These are phyloP conservation scores for Hoplodrina ambigua DNA, from an alignment of 2,888 invertebrate species.

Conservation along the genomic window DNA sequence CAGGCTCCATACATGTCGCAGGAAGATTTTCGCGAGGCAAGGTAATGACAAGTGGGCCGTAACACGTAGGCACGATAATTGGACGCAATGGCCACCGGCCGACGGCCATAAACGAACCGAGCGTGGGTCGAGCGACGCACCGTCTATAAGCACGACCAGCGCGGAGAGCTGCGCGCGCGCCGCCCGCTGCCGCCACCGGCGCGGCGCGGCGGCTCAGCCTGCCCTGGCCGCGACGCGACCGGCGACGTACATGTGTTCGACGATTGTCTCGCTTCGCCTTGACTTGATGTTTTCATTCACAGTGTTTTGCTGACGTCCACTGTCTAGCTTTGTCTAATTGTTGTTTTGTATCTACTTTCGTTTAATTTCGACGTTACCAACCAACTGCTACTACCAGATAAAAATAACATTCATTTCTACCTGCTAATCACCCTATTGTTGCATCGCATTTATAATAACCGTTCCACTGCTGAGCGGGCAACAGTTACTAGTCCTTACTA, in stretches of 20 bases:
- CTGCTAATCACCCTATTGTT: slow-evolving; percentile 38
- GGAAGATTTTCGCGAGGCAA: slow-evolving; percentile 84
- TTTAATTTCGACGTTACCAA: slow-evolving; percentile 68
- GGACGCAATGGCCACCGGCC: slow-evolving; percentile 86
- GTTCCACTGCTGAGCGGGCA: slow-evolving; percentile 28
- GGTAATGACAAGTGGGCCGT: slow-evolving; percentile 87
- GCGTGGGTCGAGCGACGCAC: slow-evolving; percentile 86
- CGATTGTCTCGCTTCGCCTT: slow-evolving; percentile 79
- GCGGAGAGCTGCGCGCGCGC: slow-evolving; percentile 65
- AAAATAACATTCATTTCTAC: slow-evolving; percentile 46
- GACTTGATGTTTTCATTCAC: slow-evolving; percentile 86
- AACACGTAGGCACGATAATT: slow-evolving; percentile 89
- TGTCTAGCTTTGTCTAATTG: slow-evolving; percentile 70
- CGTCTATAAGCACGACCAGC: slow-evolving; percentile 79
- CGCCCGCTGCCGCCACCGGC: slow-evolving; percentile 10
- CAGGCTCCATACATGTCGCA: slow-evolving; percentile 75
- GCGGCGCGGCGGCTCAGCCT: slow-evolving; percentile 67
- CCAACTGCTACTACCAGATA: slow-evolving; percentile 29
- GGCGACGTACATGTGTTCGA: slow-evolving; percentile 74
- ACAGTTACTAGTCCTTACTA: slow-evolving; percentile 12
- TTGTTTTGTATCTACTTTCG: slow-evolving; percentile 76
- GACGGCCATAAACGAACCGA: slow-evolving; percentile 83
- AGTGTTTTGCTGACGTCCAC: slow-evolving; percentile 81
- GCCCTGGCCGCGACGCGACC: slow-evolving; percentile 62
- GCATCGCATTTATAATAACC: slow-evolving; percentile 37